A percentile compares a stretch with the other conserved stretches of the same genome.
These are phyloP conservation scores for Lochmaea crataegi DNA, from an alignment of 2,888 invertebrate genomes.

Conservation along the genomic window DNA sequence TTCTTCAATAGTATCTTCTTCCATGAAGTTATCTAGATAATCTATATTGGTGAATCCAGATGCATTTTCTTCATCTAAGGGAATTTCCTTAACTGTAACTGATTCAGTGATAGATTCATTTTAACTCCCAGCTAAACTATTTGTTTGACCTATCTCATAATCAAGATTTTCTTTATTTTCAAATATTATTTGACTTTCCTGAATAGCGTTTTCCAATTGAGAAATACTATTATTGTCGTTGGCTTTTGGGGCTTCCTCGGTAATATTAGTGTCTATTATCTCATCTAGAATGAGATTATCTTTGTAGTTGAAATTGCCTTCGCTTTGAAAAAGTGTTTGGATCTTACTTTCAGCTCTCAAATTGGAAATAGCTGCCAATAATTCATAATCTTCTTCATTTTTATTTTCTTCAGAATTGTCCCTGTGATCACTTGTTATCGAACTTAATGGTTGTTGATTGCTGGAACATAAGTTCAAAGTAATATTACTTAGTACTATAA, in stretches of 20 bases:
- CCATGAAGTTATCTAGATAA: constrained; percentile 3
- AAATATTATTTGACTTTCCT: background rate
- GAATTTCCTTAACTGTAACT: background rate
- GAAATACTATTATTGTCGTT: background rate
- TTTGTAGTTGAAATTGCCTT: constrained; percentile 3
- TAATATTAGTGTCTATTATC: background rate
- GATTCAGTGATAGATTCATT: background rate
- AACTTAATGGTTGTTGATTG: background rate
- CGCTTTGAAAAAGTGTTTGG: background rate
- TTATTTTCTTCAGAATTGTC: background rate
- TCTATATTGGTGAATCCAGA: background rate
- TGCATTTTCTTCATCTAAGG: background rate
- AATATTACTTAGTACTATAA: background rate
- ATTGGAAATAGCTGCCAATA: constrained; percentile 3
- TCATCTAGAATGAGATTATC: background rate
- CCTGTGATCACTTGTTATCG: background rate
- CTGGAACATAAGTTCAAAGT: background rate
- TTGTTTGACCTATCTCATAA: background rate
- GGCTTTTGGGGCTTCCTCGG: background rate
- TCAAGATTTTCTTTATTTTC: background rate
- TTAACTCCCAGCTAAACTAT: background rate
- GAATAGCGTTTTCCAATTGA: background rate
- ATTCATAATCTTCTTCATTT: background rate
- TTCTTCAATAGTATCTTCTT: background rate
- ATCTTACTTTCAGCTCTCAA: background rate